phyloP scores from a whole-genome alignment of 2,113 vertebrate genomes.

The Chinchilla lanigera region DNA sequence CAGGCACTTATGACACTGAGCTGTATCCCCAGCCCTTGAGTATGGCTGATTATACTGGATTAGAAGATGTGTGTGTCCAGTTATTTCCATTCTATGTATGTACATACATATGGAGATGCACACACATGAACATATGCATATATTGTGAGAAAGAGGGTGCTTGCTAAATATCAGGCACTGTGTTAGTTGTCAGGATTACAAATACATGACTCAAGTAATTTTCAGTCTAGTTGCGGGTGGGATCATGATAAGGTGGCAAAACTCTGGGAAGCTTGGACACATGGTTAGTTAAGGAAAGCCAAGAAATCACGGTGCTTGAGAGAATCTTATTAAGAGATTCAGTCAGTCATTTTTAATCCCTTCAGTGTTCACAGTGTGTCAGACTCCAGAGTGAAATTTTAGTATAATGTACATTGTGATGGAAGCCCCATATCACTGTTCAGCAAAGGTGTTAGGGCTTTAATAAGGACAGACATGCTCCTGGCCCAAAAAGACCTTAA shows the following conservation, averaged over 20 bases:
- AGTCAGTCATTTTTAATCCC: neutral
- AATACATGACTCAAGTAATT: neutral
- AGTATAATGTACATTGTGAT: neutral
- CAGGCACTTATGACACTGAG: too few species aligned
- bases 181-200: neutral
- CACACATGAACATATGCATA: neutral
- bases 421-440: neutral
- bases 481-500: neutral
- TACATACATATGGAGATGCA: neutral
- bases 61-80: neutral
- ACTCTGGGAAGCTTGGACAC: too few species aligned
- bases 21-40: neutral
- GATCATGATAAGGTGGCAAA: neutral
- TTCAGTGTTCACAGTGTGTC: neutral
- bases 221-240: neutral
- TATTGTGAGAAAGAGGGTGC: neutral
- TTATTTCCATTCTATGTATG: too few species aligned
- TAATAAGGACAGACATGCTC: rapidly evolving
- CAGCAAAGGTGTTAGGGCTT: neutral
- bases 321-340: neutral
- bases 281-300: neutral
- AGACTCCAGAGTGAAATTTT: neutral
- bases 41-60: neutral
- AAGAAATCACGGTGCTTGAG: neutral
- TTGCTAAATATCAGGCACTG: neutral